These are phyloP conservation scores for Ostrea edulis DNA, from an alignment of 1,140 invertebrate species.

Conservation along the genomic window DNA sequence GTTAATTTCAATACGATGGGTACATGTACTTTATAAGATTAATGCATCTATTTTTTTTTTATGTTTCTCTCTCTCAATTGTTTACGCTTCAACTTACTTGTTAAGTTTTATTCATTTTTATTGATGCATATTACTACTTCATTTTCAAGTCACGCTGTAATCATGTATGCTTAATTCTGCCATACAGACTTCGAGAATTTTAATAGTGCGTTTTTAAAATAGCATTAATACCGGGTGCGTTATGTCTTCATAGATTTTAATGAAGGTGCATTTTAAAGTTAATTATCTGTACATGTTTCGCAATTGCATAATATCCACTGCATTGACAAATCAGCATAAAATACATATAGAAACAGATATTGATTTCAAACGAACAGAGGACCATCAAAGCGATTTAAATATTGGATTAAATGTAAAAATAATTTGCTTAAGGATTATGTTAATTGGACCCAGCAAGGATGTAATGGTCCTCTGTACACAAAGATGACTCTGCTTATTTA, in stretches of 20 bases:
- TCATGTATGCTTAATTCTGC: no score
- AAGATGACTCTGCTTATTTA: constrained; percentile 22
- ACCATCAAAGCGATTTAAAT: constrained; percentile 35
- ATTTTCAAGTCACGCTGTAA: no score
- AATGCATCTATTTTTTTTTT: background rate
- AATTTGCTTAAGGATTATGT: constrained; percentile 37
- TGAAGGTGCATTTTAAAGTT: background rate
- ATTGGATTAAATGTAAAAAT: constrained; percentile 38
- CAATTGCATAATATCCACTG: background rate
- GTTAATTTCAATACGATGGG: background rate
- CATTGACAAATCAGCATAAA: background rate
- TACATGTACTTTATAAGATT: background rate
- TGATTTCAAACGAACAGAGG: background rate
- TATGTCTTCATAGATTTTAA: background rate
- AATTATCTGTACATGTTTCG: background rate
- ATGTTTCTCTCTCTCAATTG: background rate
- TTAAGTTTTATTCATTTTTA: no score
- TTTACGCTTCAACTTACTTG: background rate
- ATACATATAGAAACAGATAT: constrained; percentile 2
- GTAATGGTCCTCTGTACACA: background rate
- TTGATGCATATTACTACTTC: no score
- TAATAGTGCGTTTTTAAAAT: no score
- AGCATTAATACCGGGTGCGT: background rate
- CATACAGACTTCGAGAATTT: no score
- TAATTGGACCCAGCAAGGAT: constrained; percentile 24